Conservation (phyloP, 2,797 vertebrate species). For the Parotocinclus haroldoi region DNA sequence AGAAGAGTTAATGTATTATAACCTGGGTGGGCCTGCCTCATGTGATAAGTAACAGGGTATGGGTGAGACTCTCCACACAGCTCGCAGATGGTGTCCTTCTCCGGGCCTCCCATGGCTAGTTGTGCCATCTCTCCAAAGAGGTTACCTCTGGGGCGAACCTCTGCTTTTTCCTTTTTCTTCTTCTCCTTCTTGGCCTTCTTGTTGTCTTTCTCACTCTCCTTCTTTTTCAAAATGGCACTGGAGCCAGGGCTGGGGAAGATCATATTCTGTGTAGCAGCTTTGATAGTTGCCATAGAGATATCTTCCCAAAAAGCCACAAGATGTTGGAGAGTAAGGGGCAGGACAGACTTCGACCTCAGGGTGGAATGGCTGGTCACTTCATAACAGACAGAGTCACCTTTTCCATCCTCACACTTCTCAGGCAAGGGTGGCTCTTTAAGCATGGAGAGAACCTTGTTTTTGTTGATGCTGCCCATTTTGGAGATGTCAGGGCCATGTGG, state of each 20-base stretch:
- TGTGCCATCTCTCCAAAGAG: constrained; percentile 99
- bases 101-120: constrained; percentile 93
- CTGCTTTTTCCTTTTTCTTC: constrained; percentile 95
- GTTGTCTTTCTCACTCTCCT: constrained; percentile 91
- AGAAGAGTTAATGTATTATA: neutral
- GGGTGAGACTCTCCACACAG: constrained; percentile 96
- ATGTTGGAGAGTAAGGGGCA: constrained; percentile 94
- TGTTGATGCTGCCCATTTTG: constrained; percentile 99
- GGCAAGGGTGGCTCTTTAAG: constrained; percentile 94
- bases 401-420: constrained; percentile 95
- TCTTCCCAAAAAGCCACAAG: constrained; percentile 99
- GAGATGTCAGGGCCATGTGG: constrained; percentile 98
- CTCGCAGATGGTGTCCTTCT: constrained; percentile 98
- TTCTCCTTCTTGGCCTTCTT: constrained; percentile 98
- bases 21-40: constrained; percentile 98
- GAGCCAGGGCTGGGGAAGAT: constrained; percentile 99
- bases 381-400: constrained; percentile 77
- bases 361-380: constrained; percentile 81
- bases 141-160: constrained; percentile 91
- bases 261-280: constrained; percentile 98
- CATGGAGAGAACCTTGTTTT: constrained; percentile 98
- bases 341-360: constrained; percentile 85
- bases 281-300: constrained; percentile 97
- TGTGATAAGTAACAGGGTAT: constrained; percentile 97
- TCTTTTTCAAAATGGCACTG: constrained; percentile 95